Conservation (phyloP, 2,888 invertebrate genomes). For the Matsumyia berberina region DNA sequence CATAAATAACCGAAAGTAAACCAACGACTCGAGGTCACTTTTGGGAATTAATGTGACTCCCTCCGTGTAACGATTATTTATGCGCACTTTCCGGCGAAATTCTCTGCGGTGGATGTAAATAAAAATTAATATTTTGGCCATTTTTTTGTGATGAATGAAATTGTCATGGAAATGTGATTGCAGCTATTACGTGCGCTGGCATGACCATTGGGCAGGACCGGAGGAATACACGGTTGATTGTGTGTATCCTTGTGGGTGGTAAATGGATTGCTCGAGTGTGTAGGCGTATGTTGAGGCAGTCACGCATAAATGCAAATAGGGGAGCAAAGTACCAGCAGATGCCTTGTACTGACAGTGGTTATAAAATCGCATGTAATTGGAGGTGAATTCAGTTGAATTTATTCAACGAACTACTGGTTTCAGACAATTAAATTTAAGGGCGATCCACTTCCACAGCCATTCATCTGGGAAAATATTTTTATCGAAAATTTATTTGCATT, state of each 20-base stretch:
- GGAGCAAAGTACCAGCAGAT: not conserved
- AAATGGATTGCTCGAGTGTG: not conserved
- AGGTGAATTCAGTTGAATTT: too few species aligned
- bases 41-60: conserved; percentile 6
- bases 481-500: too few species aligned
- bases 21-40: conserved; percentile 13
- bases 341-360: not conserved
- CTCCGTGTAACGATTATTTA: conserved; percentile 25
- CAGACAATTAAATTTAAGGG: too few species aligned
- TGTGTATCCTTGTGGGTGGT: not conserved
- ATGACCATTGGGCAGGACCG: not conserved
- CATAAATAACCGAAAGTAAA: conserved; percentile 1
- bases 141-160: conserved; percentile 33
- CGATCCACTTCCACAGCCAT: too few species aligned
- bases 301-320: not conserved
- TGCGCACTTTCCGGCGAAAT: conserved; percentile 6
- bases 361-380: too few species aligned
- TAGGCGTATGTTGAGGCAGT: not conserved
- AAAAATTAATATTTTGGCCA: conserved; percentile 33
- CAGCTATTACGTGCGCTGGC: conserved; percentile 14
- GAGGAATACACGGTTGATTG: not conserved
- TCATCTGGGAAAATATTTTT: too few species aligned
- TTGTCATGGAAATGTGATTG: conserved; percentile 31
- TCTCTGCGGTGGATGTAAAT: conserved; percentile 10
- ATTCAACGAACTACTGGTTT: too few species aligned